Base-by-base conservation (phyloP, 2,113 vertebrate species). In the Pelvicachromis taeniatus region DNA sequence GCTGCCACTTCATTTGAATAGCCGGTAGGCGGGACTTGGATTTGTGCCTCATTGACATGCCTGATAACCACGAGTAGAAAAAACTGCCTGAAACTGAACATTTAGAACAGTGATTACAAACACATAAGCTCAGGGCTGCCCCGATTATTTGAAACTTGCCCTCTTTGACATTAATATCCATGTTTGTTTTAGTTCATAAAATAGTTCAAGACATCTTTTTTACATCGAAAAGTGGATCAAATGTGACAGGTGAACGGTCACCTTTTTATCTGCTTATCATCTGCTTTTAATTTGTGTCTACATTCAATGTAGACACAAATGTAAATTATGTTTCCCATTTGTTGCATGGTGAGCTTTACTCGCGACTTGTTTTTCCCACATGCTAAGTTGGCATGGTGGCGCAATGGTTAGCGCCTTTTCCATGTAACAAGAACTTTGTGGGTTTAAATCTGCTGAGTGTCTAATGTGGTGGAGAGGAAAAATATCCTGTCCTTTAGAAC, bases 51-150 rank as follows among this genome's bases (percentile, higher is more conserved):
- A 0, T 1, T 68, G 63, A 68, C 35, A 68, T 42, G n/a, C 9
- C 14, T 42, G 63, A 68, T 4, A 68, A 23, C 35, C 63, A 16
- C 35, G 23, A 42, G 63, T 21, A 68, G 63, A 68, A 68, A 68
- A 42, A 70, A 70, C 13, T 70, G 21, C 65, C 65, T 45, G 3
- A 45, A 70, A 70, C n/a, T 45, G 38, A 45, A 70, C 21, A 26
- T 70, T 70, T 70, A 45, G 38, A 70, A 2, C 21, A 45, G n/a
- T 9, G 35, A 2, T 68, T 42, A 68, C 63, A 14, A 42, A 42
- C 42, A 2, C 7, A 4, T 42, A 45, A 9, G 42, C 42, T 45
- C 21, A 23, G 0, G 38, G 0, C 23, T 68, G 38, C 42, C 3
- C 35, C 2, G 8, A 68, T 68, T 68, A 0, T 68, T 65, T 65